A percentile compares a stretch with the other conserved stretches of the same genome.
Evolutionary conservation across 2,113 vertebrate species (phyloP).

Genomic region (Potamarius usumacintae): DNA sequence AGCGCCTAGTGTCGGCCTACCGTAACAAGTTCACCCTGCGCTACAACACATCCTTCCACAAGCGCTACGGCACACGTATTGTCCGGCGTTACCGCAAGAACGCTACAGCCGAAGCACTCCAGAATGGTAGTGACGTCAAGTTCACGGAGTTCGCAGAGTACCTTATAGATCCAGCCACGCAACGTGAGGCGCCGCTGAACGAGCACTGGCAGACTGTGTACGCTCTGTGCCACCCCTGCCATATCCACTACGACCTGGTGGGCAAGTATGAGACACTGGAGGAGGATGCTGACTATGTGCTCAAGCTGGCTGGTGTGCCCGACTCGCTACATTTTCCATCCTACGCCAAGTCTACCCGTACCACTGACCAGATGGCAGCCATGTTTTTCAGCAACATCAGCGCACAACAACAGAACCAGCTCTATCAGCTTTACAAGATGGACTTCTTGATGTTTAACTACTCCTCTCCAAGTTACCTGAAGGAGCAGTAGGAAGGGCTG

Average conservation of each 20-base stretch:
- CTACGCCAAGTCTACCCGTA: constrained; percentile 95
- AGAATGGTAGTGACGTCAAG: constrained; percentile 83
- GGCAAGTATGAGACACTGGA: constrained; percentile 96
- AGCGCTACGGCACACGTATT: constrained; percentile 94
- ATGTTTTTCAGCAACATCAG: constrained; percentile 99
- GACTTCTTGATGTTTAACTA: constrained; percentile 99
- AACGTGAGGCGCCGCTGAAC: constrained; percentile 90
- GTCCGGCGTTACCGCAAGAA: constrained; percentile 92
- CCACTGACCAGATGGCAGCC: constrained; percentile 96
- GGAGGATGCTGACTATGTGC: constrained; percentile 89
- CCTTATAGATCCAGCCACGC: constrained; percentile 89
- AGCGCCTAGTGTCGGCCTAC: constrained; percentile 95
- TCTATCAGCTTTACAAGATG: constrained; percentile 95
- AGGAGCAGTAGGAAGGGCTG: constrained; percentile 77
- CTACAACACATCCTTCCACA: constrained; percentile 98
- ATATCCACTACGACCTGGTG: constrained; percentile 95
- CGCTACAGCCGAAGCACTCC: constrained; percentile 87
- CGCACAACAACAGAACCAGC: constrained; percentile 84
- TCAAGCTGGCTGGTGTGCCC: constrained; percentile 84
- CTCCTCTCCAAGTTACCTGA: constrained; percentile 92
- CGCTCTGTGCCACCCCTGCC: constrained; percentile 95
- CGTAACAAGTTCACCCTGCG: constrained; percentile 98
- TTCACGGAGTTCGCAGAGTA: constrained; percentile 94
- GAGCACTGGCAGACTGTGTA: constrained; percentile 97
- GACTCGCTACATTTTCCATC: constrained; percentile 88